These are phyloP conservation scores for Natrix natrix DNA, from an alignment of 2,797 vertebrate genomes.

Conservation along the genomic window DNA sequence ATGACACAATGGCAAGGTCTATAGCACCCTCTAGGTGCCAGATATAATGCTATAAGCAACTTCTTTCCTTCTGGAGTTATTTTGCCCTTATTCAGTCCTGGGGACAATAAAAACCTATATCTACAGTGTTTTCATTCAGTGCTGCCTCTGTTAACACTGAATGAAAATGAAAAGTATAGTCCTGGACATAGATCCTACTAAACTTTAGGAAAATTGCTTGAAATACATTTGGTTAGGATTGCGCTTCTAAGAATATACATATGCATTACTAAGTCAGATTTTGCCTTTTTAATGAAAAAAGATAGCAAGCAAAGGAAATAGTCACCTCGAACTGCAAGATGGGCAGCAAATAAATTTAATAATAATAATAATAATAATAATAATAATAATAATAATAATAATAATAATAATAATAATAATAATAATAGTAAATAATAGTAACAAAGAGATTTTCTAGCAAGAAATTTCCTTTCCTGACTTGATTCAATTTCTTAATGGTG, in stretches of 20 bases:
- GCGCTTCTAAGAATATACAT: background rate
- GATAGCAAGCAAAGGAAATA: background rate
- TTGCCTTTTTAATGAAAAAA: background rate
- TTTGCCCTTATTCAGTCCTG: background rate
- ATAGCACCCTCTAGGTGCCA: slow-evolving; percentile 14
- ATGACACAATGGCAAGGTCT: background rate
- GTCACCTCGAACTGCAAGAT: background rate
- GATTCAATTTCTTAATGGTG: background rate
- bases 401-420: background rate
- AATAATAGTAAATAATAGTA: background rate
- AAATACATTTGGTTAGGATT: background rate
- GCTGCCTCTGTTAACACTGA: background rate
- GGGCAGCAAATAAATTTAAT: background rate
- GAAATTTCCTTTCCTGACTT: background rate
- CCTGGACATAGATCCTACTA: background rate
- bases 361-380: background rate
- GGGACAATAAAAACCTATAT: background rate
- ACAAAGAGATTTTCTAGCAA: background rate
- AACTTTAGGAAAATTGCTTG: background rate
- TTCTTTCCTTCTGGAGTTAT: background rate
- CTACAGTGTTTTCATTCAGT: background rate
- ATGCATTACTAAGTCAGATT: background rate
- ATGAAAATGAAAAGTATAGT: background rate
- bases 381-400: too few relatives aligned
- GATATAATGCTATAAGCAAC: background rate